A percentile compares a stretch with the other conserved stretches of the same genome.
Conservation (phyloP, 2,113 vertebrate species). For the Crotalus viridis region DNA sequence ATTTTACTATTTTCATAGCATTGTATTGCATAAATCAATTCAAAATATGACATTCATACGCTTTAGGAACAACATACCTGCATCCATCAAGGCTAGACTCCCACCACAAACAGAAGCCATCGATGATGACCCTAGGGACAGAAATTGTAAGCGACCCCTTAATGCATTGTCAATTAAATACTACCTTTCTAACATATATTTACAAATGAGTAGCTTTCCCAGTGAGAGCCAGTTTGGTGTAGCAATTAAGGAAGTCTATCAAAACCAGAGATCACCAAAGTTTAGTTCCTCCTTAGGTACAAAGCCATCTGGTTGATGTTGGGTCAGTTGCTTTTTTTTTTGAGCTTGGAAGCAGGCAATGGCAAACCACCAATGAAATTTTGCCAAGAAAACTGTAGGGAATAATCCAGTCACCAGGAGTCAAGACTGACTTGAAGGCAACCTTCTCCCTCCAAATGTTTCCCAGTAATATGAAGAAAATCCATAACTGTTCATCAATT, state of each 20-base stretch:
- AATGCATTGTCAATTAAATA: background rate
- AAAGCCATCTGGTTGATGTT: background rate
- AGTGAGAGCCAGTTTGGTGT: background rate
- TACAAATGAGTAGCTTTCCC: background rate
- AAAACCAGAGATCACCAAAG: background rate
- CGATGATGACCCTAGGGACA: constrained; percentile 86
- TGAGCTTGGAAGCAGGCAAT: background rate
- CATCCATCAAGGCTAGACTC: constrained; percentile 95
- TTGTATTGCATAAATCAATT: background rate
- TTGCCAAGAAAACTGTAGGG: background rate
- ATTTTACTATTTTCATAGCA: background rate
- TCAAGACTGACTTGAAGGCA: background rate
- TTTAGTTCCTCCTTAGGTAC: background rate
- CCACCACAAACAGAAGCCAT: constrained; percentile 96
- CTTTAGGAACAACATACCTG: constrained; percentile 74
- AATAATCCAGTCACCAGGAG: background rate
- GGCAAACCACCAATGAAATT: background rate
- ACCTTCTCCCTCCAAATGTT: background rate
- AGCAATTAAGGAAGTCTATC: background rate
- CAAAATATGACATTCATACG: background rate
- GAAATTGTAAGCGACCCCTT: background rate
- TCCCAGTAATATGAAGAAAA: background rate
- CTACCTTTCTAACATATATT: background rate
- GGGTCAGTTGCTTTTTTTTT: background rate
- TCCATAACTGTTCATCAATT: background rate